A percentile compares a stretch with the other conserved stretches of the same genome.
Conservation (phyloP, 2,888 invertebrate species). For the Cataglyphis cursor region DNA sequence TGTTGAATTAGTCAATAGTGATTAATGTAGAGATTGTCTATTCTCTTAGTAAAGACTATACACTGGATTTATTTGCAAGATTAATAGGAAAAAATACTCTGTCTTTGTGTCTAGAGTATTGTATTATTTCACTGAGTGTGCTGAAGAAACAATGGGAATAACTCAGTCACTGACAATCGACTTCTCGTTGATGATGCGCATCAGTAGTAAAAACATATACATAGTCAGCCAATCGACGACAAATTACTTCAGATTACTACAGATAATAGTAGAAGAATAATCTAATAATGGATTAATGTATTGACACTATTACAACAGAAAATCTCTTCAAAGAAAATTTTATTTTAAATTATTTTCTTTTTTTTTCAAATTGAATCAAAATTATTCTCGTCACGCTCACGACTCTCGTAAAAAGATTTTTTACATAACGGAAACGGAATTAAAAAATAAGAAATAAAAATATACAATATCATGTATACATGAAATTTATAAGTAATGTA, state of each 20-base stretch:
- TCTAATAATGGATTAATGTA: background rate
- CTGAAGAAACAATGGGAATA: conserved; percentile 31
- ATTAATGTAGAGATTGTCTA: conserved; percentile 18
- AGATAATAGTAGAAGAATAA: background rate
- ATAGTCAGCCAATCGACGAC: conserved; percentile 24
- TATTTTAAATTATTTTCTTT: background rate
- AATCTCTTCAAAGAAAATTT: background rate
- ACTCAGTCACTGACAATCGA: conserved; percentile 2
- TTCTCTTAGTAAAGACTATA: conserved; percentile 12
- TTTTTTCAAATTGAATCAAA: background rate
- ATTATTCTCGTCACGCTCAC: background rate
- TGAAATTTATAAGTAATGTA: conserved; percentile 4
- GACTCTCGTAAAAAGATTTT: background rate
- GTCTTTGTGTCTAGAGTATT: conserved; percentile 4
- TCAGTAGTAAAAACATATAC: conserved; percentile 40
- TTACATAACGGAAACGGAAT: background rate
- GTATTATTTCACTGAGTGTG: conserved; percentile 10
- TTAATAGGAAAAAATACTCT: conserved; percentile 22
- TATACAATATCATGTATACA: background rate
- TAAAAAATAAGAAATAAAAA: background rate
- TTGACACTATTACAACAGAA: background rate
- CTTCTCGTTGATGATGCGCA: background rate
- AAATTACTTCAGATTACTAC: background rate
- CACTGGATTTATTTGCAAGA: conserved; percentile 43
- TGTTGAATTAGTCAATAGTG: conserved; percentile 13